Evolutionary conservation across 1,140 invertebrate species (phyloP).

Genomic region (Wasmannia auropunctata): DNA sequence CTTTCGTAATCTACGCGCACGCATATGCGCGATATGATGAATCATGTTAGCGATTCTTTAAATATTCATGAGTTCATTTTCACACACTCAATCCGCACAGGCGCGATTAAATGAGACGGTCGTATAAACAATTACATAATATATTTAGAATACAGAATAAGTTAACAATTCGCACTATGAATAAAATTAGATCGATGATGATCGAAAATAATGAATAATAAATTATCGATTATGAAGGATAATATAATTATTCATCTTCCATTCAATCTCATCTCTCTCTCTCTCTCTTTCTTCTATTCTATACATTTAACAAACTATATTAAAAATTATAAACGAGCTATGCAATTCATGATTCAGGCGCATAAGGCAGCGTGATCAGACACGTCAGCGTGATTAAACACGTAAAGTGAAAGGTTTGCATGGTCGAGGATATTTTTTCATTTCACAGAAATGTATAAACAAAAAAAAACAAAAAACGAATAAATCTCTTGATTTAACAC

Average conservation of each 20-base stretch:
- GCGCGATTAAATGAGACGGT: not conserved
- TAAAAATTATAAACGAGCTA: not conserved
- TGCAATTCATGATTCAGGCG: not conserved
- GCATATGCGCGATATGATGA: not conserved
- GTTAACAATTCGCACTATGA: not conserved
- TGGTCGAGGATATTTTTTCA: not conserved
- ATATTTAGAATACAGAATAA: constrained; percentile 31
- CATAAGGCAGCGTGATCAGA: not conserved
- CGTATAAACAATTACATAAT: not conserved
- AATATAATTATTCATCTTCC: not conserved
- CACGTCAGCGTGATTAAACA: not conserved
- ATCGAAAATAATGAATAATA: not conserved
- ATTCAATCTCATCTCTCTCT: no score
- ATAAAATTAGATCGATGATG: not conserved
- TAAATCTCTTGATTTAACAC: not conserved
- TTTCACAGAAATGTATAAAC: not conserved
- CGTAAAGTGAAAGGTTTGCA: not conserved
- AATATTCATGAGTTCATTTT: not conserved
- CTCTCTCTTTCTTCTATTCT: not conserved
- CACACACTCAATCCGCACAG: not conserved
- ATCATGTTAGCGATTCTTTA: not conserved
- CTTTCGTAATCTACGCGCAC: not conserved
- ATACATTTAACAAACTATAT: not conserved
- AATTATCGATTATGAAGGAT: not conserved
- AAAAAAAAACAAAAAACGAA: not conserved